Base-by-base conservation (phyloP, 2,113 vertebrate species). In the Butorides virescens region DNA sequence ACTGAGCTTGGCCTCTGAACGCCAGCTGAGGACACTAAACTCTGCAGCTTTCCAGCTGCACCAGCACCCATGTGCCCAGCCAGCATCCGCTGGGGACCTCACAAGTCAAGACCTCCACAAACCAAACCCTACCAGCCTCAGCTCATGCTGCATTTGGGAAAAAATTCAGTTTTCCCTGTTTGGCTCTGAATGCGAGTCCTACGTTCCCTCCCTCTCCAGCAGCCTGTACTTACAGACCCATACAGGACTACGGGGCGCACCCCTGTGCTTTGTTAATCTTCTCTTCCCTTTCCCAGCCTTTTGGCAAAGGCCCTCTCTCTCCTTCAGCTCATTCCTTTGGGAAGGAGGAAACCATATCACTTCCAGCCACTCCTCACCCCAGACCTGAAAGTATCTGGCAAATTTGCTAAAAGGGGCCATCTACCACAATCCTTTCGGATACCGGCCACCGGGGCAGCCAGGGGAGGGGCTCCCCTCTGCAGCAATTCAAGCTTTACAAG, bases 141-240 rank as follows among this genome's bases (percentile, higher is more conserved):
- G 6, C 37, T 72, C 0, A 0, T 18, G 27, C 42, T 62, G 42
- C 16, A 18, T 18, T 53, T 2, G 12, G 9, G 9, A 36, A 36
- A 81, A 39, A 32, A 30, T 6, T 26, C 3, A 5, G 7, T 79
- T 59, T 30, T 10, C 20, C 34, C 15, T 42, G 2, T 6, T 32
- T 62, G 61, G 11, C 27, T 68, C 32, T 44, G 27, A 30, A 59
- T 2, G 2, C 3, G 47, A 47, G 30, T 39, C 16, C 47, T 20
- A 23, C 8, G 1, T 16, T 37, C 27, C 20, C 37, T 47, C 53
- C 9, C 17, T 16, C n/a, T 49, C 44, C 78, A 72, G 47, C 25
- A 80, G 34, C 63, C 79, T 29, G 36, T 56, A 49, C 7, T 67
- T 22, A 55, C 36, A 58, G 46, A 67, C n/a, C 17, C 37, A 29